Conservation (phyloP, 1,140 invertebrate genomes). For the Apocrypta bakeri region DNA sequence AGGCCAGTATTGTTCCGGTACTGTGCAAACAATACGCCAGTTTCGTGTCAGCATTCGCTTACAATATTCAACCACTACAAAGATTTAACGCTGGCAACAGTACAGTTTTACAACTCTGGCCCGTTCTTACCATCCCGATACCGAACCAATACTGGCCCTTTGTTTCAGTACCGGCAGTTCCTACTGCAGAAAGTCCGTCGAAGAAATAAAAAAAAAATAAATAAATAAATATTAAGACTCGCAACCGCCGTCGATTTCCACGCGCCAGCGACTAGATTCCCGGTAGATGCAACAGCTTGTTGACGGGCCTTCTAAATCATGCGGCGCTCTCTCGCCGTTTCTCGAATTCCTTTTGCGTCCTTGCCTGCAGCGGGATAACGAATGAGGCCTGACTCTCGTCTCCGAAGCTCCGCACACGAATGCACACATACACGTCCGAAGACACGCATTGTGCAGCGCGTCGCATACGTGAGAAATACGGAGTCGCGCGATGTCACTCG, state of each 20-base stretch:
- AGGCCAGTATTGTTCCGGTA: no score
- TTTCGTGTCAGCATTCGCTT: no score
- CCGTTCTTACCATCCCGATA: no score
- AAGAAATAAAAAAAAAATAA: no score
- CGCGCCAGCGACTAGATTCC: constrained; percentile 11
- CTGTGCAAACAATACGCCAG: no score
- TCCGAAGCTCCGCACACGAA: neutral
- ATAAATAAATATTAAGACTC: no score
- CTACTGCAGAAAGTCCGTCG: no score
- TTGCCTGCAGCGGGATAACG: constrained; percentile 52
- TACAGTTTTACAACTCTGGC: no score
- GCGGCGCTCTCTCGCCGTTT: constrained; percentile 22
- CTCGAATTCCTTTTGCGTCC: constrained; percentile 48
- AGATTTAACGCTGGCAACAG: no score
- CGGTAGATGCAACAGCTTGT: constrained; percentile 8
- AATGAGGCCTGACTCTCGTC: constrained; percentile 55
- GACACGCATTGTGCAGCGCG: constrained; percentile 57
- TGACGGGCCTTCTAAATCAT: constrained; percentile 50
- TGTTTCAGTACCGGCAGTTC: no score
- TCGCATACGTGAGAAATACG: constrained; percentile 55
- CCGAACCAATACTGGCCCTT: no score
- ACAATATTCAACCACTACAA: no score
- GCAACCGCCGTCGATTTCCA: constrained; percentile 18
- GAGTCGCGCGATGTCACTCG: constrained; percentile 52
- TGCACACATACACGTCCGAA: neutral